A percentile compares a stretch with the other conserved stretches of the same genome.
phyloP scores from a whole-genome alignment of 2,888 invertebrate genomes.

The Mesorhabditis sp. region DNA sequence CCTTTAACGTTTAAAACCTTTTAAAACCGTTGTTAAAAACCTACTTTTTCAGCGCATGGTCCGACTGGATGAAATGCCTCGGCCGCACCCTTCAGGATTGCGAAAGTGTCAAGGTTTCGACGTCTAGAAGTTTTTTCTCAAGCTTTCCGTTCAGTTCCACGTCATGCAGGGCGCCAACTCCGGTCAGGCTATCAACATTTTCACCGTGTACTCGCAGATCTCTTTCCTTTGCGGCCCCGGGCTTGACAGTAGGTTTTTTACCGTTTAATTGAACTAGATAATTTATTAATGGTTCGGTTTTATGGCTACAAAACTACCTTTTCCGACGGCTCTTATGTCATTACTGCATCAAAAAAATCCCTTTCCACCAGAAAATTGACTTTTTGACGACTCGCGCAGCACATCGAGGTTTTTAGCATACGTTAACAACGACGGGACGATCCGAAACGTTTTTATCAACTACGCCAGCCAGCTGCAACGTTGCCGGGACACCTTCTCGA shows the following conservation, averaged over 20 bases:
- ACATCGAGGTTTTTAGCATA: background rate
- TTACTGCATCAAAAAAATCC: background rate
- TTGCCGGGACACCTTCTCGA: background rate
- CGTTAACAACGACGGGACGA: background rate
- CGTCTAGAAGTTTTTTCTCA: background rate
- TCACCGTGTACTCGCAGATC: background rate
- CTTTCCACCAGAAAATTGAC: background rate
- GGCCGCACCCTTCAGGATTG: background rate
- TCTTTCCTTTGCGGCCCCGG: conserved; percentile 3
- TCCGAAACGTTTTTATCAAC: conserved; percentile 1
- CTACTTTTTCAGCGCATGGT: background rate
- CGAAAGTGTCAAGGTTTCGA: background rate
- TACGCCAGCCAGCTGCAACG: background rate
- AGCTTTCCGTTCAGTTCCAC: conserved; percentile 4
- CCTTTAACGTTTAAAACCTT: background rate
- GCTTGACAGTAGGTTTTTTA: background rate
- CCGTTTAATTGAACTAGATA: no score
- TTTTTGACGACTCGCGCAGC: no score
- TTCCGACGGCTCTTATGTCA: no score
- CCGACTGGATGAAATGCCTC: background rate
- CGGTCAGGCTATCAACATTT: conserved; percentile 2
- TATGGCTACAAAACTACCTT: no score
- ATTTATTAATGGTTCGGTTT: no score
- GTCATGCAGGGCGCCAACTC: background rate
- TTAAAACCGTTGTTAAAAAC: background rate